Conservation (phyloP, 2,888 invertebrate genomes). For the Pediacus dermestoides region DNA sequence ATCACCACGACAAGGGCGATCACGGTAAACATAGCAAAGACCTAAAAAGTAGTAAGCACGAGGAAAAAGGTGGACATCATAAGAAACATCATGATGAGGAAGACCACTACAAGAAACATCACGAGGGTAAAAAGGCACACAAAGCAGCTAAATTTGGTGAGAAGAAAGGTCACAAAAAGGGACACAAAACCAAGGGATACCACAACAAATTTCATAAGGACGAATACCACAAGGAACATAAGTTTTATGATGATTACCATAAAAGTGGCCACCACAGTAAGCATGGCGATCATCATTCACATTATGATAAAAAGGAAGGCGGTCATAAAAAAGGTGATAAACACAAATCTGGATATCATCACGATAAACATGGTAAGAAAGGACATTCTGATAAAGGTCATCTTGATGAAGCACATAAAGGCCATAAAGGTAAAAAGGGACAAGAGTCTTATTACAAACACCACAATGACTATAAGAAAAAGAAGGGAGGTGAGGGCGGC, state of each 20-base stretch:
- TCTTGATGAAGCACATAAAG: slow-evolving; percentile 62
- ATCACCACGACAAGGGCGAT: slow-evolving; percentile 70
- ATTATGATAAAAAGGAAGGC: slow-evolving; percentile 64
- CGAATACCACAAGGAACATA: slow-evolving; percentile 74
- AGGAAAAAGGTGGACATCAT: slow-evolving; percentile 61
- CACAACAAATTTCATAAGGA: slow-evolving; percentile 78
- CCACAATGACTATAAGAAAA: slow-evolving; percentile 54
- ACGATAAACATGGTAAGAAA: slow-evolving; percentile 61
- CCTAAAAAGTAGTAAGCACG: slow-evolving; percentile 52
- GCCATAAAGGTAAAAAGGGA: slow-evolving; percentile 60
- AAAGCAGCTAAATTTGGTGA: slow-evolving; percentile 68
- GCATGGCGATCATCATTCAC: slow-evolving; percentile 63
- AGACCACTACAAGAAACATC: slow-evolving; percentile 61
- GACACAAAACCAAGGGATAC: slow-evolving; percentile 73
- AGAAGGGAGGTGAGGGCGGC: slow-evolving; percentile 55
- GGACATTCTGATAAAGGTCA: slow-evolving; percentile 64
- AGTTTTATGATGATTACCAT: slow-evolving; percentile 72
- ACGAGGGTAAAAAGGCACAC: slow-evolving; percentile 64
- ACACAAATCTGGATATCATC: slow-evolving; percentile 63
- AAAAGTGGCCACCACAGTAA: slow-evolving; percentile 69
- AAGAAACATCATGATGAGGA: slow-evolving; percentile 64
- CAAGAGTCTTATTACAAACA: slow-evolving; percentile 55
- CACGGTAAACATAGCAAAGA: slow-evolving; percentile 73
- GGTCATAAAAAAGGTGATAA: slow-evolving; percentile 67
- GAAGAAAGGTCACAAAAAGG: slow-evolving; percentile 73